A percentile compares a stretch with the other conserved stretches of the same genome.
Conservation (phyloP, 2,797 vertebrate genomes). For the Halcyon chelicuti region DNA sequence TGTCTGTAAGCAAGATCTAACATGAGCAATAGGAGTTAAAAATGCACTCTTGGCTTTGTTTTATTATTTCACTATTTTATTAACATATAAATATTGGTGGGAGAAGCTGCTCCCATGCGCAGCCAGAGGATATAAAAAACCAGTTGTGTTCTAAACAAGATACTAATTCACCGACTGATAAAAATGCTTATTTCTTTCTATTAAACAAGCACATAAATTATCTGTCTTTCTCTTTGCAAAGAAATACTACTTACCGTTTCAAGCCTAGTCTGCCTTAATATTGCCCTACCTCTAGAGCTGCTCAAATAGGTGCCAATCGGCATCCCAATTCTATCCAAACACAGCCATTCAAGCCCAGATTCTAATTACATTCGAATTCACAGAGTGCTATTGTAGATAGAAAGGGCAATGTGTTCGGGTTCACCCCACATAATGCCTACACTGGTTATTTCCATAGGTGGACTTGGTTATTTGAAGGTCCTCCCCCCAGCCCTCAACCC, state of each 20-base stretch:
- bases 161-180: conserved; percentile 31
- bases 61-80: conserved; percentile 64
- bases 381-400: neutral
- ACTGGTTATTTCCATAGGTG: accelerated
- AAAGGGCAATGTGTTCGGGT: neutral
- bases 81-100: conserved; percentile 62
- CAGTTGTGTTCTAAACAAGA: conserved; percentile 21
- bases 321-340: neutral
- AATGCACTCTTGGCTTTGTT: conserved; percentile 32
- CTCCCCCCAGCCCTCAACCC: accelerated
- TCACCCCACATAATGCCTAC: neutral
- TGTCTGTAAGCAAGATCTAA: conserved; percentile 50
- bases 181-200: neutral
- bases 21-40: conserved; percentile 24
- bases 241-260: neutral
- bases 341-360: neutral
- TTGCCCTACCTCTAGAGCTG: neutral
- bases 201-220: conserved; percentile 11
- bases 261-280: neutral
- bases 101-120: conserved; percentile 31
- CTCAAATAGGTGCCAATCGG: neutral
- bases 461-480: neutral
- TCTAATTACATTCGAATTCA: neutral
- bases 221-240: neutral
- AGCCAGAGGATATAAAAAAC: neutral